Percentiles rank a stretch among this genome's conserved stretches.
phyloP scores from a whole-genome alignment of 2,113 vertebrate species.

The Otis tarda region DNA sequence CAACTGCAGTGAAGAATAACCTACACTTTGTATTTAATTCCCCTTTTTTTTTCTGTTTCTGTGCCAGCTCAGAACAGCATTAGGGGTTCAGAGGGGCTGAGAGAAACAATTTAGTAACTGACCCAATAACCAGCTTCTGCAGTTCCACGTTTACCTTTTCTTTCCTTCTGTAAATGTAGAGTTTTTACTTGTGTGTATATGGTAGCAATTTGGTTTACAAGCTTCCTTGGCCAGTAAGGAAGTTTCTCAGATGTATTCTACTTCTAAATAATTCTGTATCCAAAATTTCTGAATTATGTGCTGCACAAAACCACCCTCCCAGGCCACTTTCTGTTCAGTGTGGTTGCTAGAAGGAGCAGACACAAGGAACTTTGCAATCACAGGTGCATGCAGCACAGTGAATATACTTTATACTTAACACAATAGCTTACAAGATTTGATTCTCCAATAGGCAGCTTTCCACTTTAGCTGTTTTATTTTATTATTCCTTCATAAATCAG shows the following conservation, averaged over 20 bases:
- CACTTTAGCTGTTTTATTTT: background rate
- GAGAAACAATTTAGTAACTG: background rate
- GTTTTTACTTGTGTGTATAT: background rate
- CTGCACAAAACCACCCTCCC: background rate
- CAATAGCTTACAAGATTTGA: background rate
- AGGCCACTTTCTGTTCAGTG: background rate
- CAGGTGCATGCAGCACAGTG: background rate
- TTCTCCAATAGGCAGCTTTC: background rate
- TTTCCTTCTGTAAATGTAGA: background rate
- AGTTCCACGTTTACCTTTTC: background rate
- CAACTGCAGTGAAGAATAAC: background rate
- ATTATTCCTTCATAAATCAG: background rate
- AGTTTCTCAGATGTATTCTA: background rate
- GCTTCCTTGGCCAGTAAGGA: background rate
- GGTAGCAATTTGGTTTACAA: background rate
- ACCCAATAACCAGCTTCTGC: background rate
- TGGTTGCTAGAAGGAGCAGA: background rate
- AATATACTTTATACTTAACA: background rate
- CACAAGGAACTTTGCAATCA: background rate
- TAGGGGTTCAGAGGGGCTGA: background rate
- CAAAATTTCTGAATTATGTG: background rate
- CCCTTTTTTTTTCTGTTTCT: background rate
- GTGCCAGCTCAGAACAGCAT: background rate
- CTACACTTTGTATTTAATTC: background rate
- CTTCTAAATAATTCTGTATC: background rate